Evolutionary conservation across 2,113 vertebrate genomes (phyloP), one percentile per base, ranked within the genome.

Genomic region (Taxidea taxus): DNA sequence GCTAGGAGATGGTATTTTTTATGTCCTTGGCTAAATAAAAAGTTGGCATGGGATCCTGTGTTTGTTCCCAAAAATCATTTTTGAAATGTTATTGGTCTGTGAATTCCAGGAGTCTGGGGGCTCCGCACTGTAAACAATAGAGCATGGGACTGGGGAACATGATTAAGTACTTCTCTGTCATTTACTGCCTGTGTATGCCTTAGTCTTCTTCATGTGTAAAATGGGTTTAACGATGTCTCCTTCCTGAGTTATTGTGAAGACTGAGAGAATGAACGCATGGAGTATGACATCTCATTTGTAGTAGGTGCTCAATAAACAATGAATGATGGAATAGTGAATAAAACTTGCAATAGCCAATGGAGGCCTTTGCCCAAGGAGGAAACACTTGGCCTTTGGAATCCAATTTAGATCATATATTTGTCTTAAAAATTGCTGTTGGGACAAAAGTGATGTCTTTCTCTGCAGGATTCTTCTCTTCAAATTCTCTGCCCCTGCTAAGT

Each of bases 1-100:
- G 66, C 89, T 95, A n/a, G 34, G 56, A 97, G 94, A 93, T 81
- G 66, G 11, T 90, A 42, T 92, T 95, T 85, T 93, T 90, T 75
- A 91, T 83, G 87, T 87, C 62, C 42, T 84, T 77, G 60, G 83
- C 90, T 97, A 97, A 97, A 93, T 97, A 96, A 97, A 96, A 93
- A 70, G 31, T 97, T 98, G 95, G 93, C 95, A 82, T 75, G 44
- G 62, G 42, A 23, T 94, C 86, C 91, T 91, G 47, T 95, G 89
- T 95, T 94, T 93, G 77, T 92, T 97, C 87, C 95, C 72, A 54
- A 94, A 97, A 96, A 49, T 87, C 54, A 74, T 90, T 92, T 96
- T 92, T 74, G 78, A 96, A 96, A 75, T 84, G 56, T 80, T 92
- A 84, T 39, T 91, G 56, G 72, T 93, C 77, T 94, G 37, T 64